Evolutionary conservation across 2,113 vertebrate genomes (phyloP).

Genomic region (Caretta caretta): DNA sequence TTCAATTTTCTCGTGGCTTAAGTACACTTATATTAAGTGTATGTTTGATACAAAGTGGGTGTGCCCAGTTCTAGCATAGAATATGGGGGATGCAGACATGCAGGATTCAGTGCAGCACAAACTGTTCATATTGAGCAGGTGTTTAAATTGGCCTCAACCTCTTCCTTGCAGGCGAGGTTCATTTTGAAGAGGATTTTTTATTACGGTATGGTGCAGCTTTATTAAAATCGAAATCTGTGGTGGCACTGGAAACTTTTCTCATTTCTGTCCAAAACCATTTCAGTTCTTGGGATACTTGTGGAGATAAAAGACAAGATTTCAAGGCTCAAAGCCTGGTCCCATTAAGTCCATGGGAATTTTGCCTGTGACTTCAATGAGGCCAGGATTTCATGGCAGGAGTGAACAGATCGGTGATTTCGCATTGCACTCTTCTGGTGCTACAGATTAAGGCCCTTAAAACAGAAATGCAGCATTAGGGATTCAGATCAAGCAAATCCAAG

Average conservation of each 20-base stretch:
- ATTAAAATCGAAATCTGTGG: background rate
- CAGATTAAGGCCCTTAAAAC: conserved; percentile 73
- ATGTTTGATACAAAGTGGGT: background rate
- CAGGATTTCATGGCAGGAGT: background rate
- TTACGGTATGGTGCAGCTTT: background rate
- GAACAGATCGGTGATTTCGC: background rate
- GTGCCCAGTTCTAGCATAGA: background rate
- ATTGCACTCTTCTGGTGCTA: background rate
- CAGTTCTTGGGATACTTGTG: background rate
- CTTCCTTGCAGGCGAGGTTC: background rate
- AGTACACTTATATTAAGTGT: too few relatives aligned
- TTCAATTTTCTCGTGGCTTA: fast-evolving
- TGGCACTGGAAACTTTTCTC: background rate
- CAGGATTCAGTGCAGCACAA: background rate
- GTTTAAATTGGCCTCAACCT: background rate
- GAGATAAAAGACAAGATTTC: background rate
- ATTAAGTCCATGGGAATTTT: background rate
- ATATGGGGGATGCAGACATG: background rate
- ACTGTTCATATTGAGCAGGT: background rate
- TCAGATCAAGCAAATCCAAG: conserved; percentile 74
- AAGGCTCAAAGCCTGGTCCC: background rate
- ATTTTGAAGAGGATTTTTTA: fast-evolving
- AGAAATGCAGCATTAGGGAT: conserved; percentile 77
- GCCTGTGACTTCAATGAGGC: background rate
- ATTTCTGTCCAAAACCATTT: background rate